Percentiles rank a stretch among this genome's conserved stretches.
phyloP scores from a whole-genome alignment of 1,140 invertebrate species.

The Teleogryllus occipitalis region DNA sequence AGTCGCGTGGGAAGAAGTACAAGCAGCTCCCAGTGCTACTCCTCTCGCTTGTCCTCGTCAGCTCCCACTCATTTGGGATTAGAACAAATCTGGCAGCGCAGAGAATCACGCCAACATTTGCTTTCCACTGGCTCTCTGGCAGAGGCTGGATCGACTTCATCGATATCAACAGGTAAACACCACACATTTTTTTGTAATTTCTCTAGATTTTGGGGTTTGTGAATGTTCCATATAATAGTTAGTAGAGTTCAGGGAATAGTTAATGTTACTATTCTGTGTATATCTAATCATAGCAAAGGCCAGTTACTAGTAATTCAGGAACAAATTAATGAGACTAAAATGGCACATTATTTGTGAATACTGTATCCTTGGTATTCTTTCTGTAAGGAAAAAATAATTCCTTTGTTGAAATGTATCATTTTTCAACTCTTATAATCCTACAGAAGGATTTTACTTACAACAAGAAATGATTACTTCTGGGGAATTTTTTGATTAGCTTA shows the following conservation, averaged over 20 bases:
- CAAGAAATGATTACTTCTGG: too few species aligned
- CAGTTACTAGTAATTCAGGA: too few species aligned
- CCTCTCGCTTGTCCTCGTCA: constrained; percentile 67
- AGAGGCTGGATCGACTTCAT: constrained; percentile 80
- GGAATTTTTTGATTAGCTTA: too few species aligned
- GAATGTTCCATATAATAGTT: not conserved
- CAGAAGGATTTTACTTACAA: too few species aligned
- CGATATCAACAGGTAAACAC: constrained; percentile 55
- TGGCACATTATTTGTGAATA: too few species aligned
- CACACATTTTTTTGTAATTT: not conserved
- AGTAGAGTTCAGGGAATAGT: constrained; percentile 7
- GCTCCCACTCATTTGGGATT: constrained; percentile 73
- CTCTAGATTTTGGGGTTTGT: not conserved
- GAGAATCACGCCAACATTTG: constrained; percentile 76
- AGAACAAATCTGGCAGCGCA: constrained; percentile 72
- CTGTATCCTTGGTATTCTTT: too few species aligned
- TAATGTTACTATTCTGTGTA: too few species aligned
- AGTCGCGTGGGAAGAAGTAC: constrained; percentile 29
- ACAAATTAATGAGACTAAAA: too few species aligned
- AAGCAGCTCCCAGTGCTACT: constrained; percentile 36
- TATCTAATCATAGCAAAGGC: too few species aligned
- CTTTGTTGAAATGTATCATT: too few species aligned
- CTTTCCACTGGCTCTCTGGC: constrained; percentile 77
- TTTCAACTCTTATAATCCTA: too few species aligned
- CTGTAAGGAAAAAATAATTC: too few species aligned